Base-by-base conservation (phyloP, 2,797 vertebrate genomes). In the Vireo griseus region DNA sequence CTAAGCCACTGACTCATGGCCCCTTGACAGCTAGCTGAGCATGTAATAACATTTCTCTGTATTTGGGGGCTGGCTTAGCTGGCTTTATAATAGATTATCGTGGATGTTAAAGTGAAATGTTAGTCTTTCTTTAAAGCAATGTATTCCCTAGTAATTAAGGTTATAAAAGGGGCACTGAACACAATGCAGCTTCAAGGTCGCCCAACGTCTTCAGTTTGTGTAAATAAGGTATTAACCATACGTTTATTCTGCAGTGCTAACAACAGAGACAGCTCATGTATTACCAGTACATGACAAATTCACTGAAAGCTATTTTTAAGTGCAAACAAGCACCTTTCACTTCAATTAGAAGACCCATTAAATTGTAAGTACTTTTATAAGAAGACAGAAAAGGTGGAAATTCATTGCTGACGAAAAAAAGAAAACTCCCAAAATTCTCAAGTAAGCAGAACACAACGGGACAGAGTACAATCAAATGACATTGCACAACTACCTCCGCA, bases 71-170 rank as follows among this genome's bases (percentile, higher is more conserved):
- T 98, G 96, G 97, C 98, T 98, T 98, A 98, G 96, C 95, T 97
- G 96, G 97, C 96, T 98, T 98, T 98, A 97, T 96, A 98, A 98
- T 98, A 98, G 98, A 98, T 98, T 98, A 98, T 97, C 95, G 94
- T 97, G 90, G 97, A 97, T 98, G 97, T 97, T 98, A 97, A 98
- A 98, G 97, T 98, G 97, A 98, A 98, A 98, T 98, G 97, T 97
- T 98, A 98, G 97, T 97, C 96, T 98, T 98, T 98, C 94, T 97
- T 97, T 97, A 98, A 98, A 98, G 94, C 78, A 63, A 92, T 94
- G 78, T 96, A 95, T 97, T 98, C 95, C 88, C 96, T 48, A 55
- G 96, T 98, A 98, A 98, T 98, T 98, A 98, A 98, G 97, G 97
- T 97, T 97, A 97, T 95, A 97, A 96, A 97, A 98, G 97, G 97